Evolutionary conservation across 2,888 invertebrate genomes (phyloP), one percentile per base, ranked within the genome.

Genomic region (Dicranocentrus wangi): DNA sequence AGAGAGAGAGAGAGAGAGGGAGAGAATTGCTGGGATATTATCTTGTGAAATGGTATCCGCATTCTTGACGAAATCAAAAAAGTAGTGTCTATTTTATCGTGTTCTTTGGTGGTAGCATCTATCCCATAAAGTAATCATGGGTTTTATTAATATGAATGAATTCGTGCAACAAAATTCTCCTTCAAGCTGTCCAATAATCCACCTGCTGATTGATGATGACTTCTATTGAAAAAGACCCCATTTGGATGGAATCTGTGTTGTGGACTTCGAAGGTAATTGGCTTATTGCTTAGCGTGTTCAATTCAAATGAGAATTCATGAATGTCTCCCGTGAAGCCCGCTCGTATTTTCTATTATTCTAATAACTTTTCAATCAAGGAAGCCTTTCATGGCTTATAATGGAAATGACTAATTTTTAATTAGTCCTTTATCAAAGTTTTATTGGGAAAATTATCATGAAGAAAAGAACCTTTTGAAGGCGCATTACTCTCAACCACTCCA

Each of bases 321-420:
- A 61, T 7, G 39, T n/a, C n/a, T 61, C 61, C 61, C 61, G 61
- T 61, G 43, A 65, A 42, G 65, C 19, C 21, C 65, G 65, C 42
- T 43, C 42, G n/a, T 8, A 42, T 65, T 65, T 28, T 42, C 23
- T 43, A 65, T 65, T 65, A 42, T 65, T 43, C 1, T 65, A 61
- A 60, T 61, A 61, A 61, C 43, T 72, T 72, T 72, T 72, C 72
- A 72, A 72, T 72, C 73, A 73, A 21, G 43, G 27, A 60, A 27
- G 43, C 21, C 19, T 73, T 42, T 72, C 51, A 53, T 65, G 25
- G 8, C 13, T 27, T 1, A 28, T 53, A 47, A 73, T 73, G 32
- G 63, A 72, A 75, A 63, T 75, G 39, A 63, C 63, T 75, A 75
- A 75, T 75, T 75, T 75, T 75, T 75, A 75, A 75, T 75, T 75